Percentiles rank a stretch among this genome's conserved stretches.
Conservation (phyloP, 2,113 vertebrate species). For the Vireo altiloquus region DNA sequence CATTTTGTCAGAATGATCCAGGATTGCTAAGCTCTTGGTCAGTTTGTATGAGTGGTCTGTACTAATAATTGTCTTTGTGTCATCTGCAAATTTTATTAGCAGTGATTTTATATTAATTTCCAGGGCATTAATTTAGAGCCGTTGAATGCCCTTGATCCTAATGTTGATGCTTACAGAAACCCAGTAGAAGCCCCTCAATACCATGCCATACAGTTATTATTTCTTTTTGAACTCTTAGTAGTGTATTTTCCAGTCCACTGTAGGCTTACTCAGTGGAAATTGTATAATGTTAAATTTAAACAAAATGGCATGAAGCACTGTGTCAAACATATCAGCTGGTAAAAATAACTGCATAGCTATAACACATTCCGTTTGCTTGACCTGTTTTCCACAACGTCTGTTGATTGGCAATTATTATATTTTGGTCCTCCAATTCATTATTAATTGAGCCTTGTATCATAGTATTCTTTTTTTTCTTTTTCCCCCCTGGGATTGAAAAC, state of each 20-base stretch:
- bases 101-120: not conserved
- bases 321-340: not conserved
- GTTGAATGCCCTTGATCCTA: not conserved
- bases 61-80: not conserved
- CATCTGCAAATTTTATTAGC: not conserved
- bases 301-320: not conserved
- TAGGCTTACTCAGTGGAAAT: not conserved
- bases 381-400: not conserved
- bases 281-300: not conserved
- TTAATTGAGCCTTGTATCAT: not conserved
- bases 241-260: not conserved
- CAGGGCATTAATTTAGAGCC: not conserved
- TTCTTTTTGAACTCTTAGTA: not conserved
- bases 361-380: not conserved
- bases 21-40: not conserved
- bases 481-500: not conserved
- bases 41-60: not conserved
- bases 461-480: not conserved
- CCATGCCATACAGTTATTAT: not conserved
- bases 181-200: accelerated
- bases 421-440: not conserved
- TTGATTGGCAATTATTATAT: not conserved
- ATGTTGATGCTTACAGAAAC: not conserved
- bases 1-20: not conserved
- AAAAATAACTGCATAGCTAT: not conserved